phyloP scores from a whole-genome alignment of 1,140 invertebrate genomes.

The Drosophila santomea region DNA sequence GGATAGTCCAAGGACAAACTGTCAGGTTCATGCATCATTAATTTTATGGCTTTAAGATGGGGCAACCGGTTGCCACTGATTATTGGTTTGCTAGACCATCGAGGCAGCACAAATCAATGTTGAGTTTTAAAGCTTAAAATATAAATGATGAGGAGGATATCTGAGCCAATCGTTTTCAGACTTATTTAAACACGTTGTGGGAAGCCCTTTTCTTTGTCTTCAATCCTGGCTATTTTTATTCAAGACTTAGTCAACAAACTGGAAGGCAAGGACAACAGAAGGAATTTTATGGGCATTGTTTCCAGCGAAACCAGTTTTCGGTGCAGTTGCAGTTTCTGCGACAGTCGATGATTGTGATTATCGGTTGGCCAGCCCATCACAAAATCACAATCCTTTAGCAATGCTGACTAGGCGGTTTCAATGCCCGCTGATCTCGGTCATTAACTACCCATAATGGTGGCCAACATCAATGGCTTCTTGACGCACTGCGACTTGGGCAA shows the following conservation, averaged over 20 bases:
- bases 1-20: slow-evolving; percentile 48
- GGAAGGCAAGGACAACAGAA: slow-evolving; percentile 13
- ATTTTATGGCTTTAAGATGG: slow-evolving; percentile 30
- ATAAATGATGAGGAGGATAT: not conserved
- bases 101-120: not conserved
- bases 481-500: slow-evolving; percentile 19
- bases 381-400: slow-evolving; percentile 19
- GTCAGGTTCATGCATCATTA: slow-evolving; percentile 40
- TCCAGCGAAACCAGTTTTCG: not conserved
- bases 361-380: slow-evolving; percentile 6
- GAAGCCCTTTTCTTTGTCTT: not conserved
- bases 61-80: slow-evolving; percentile 23
- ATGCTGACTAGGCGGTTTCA: slow-evolving; percentile 38
- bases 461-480: slow-evolving; percentile 20
- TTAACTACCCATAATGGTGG: slow-evolving; percentile 23
- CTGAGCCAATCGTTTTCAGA: not conserved
- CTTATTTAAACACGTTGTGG: too few species aligned
- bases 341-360: slow-evolving; percentile 8
- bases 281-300: slow-evolving; percentile 11
- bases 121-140: not conserved
- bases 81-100: slow-evolving; percentile 2
- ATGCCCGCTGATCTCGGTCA: slow-evolving; percentile 21
- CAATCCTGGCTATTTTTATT: not conserved
- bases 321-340: slow-evolving; percentile 1
- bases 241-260: not conserved